phyloP scores from a whole-genome alignment of 2,888 invertebrate species.

The Yponomeuta evonymella region DNA sequence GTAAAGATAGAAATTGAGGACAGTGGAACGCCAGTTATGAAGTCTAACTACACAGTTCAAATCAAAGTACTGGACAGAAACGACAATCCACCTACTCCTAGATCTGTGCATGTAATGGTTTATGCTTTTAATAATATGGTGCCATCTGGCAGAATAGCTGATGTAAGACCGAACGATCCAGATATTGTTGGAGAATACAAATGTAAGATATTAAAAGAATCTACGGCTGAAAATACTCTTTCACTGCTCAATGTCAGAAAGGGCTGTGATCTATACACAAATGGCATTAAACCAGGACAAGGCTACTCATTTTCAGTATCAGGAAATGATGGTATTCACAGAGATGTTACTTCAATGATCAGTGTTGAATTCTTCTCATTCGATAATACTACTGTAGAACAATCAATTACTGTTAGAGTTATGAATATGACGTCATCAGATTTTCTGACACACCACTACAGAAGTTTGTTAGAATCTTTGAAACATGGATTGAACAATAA shows the following conservation, averaged over 20 bases:
- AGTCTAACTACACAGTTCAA: constrained; percentile 84
- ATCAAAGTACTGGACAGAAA: constrained; percentile 91
- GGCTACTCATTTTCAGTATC: constrained; percentile 87
- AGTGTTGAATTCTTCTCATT: constrained; percentile 88
- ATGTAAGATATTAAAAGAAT: constrained; percentile 85
- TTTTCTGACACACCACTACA: constrained; percentile 87
- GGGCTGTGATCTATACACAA: constrained; percentile 88
- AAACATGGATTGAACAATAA: constrained; percentile 79
- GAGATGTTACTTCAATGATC: constrained; percentile 90
- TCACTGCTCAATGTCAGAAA: constrained; percentile 82
- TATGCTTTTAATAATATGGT: constrained; percentile 85
- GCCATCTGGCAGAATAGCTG: constrained; percentile 89
- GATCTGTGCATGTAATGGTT: constrained; percentile 87
- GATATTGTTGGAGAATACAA: constrained; percentile 93
- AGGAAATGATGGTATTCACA: constrained; percentile 93
- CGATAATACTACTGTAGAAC: constrained; percentile 87
- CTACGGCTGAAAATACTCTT: constrained; percentile 75
- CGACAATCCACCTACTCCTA: constrained; percentile 90
- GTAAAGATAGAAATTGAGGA: constrained; percentile 91
- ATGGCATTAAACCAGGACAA: constrained; percentile 81
- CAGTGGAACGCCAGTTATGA: constrained; percentile 89
- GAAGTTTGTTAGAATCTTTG: constrained; percentile 82
- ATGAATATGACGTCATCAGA: constrained; percentile 82
- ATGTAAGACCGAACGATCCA: constrained; percentile 94
- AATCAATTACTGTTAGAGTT: constrained; percentile 86